Percentiles rank a stretch among this genome's conserved stretches.
Evolutionary conservation across 1,140 invertebrate genomes (phyloP).

Genomic region (Trissolcus basalis): DNA sequence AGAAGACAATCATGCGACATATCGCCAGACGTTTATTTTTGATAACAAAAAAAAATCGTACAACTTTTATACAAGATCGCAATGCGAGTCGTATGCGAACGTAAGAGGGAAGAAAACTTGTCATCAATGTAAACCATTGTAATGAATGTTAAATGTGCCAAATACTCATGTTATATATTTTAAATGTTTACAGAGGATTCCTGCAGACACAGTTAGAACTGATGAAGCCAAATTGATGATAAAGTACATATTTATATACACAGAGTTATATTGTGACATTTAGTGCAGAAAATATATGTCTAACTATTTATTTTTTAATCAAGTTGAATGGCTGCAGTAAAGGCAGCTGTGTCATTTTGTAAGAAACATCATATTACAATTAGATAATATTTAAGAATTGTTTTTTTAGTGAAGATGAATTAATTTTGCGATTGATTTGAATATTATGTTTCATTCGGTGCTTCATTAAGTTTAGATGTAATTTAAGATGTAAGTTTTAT

Average conservation of each 20-base stretch:
- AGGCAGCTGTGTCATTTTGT: too few relatives aligned
- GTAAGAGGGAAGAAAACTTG: slow-evolving; percentile 52
- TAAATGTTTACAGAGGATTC: slow-evolving; percentile 67
- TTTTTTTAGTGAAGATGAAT: too few relatives aligned
- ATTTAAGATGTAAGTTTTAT: too few relatives aligned
- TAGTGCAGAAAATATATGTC: too few relatives aligned
- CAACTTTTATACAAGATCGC: slow-evolving; percentile 59
- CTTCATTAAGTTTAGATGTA: too few relatives aligned
- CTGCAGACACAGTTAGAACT: slow-evolving; percentile 44
- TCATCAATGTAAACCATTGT: slow-evolving; percentile 57
- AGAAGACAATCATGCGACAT: slow-evolving; percentile 44
- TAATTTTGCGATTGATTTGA: too few relatives aligned
- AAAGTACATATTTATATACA: slow-evolving; percentile 68
- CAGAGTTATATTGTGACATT: slow-evolving; percentile 46
- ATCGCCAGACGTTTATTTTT: slow-evolving; percentile 39
- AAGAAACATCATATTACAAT: too few relatives aligned
- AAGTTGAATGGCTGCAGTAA: too few relatives aligned
- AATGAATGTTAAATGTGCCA: slow-evolving; percentile 74
- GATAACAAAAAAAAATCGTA: slow-evolving; percentile 3
- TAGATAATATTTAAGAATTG: too few relatives aligned
- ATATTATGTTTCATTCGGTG: too few relatives aligned
- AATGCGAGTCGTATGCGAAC: slow-evolving; percentile 53
- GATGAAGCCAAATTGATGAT: slow-evolving; percentile 13
- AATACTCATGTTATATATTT: slow-evolving; percentile 73
- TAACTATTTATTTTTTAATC: too few relatives aligned